phyloP scores from a whole-genome alignment of 2,888 invertebrate species.

The Dysmachus trigonus region DNA sequence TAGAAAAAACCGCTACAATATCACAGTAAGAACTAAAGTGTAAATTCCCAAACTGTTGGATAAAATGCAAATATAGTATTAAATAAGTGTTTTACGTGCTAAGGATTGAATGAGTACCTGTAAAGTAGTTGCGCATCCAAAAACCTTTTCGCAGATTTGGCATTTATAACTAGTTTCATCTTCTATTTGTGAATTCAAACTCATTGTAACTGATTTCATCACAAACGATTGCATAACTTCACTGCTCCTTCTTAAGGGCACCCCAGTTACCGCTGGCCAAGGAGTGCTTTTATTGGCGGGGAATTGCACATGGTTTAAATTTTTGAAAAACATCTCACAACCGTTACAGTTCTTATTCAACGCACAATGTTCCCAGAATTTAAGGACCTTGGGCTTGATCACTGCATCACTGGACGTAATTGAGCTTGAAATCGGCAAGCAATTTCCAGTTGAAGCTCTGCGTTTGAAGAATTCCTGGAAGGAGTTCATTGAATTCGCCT shows the following conservation, averaged over 20 bases:
- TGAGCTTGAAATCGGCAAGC: background rate
- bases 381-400: constrained; percentile 47
- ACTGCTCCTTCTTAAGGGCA: constrained; percentile 47
- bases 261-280: constrained; percentile 34
- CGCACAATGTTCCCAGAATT: constrained; percentile 42
- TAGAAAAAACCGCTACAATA: no score
- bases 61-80: no score
- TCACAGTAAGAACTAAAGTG: no score
- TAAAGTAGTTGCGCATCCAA: constrained; percentile 62
- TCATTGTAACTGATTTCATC: constrained; percentile 50
- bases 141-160: constrained; percentile 63
- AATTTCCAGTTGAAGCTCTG: background rate
- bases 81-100: no score
- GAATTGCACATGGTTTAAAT: constrained; percentile 49
- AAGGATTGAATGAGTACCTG: constrained; percentile 55
- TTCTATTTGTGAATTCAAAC: constrained; percentile 47
- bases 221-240: constrained; percentile 51
- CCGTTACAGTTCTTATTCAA: constrained; percentile 47
- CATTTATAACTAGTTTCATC: constrained; percentile 63
- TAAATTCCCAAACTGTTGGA: no score
- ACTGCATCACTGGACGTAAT: constrained; percentile 12
- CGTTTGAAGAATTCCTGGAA: background rate
- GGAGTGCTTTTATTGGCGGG: constrained; percentile 45
- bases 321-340: constrained; percentile 53
- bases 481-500: constrained; percentile 48